Evolutionary conservation across 2,113 vertebrate species (phyloP), one percentile per base, ranked within the genome.

Genomic region (Cebidichthys violaceus): DNA sequence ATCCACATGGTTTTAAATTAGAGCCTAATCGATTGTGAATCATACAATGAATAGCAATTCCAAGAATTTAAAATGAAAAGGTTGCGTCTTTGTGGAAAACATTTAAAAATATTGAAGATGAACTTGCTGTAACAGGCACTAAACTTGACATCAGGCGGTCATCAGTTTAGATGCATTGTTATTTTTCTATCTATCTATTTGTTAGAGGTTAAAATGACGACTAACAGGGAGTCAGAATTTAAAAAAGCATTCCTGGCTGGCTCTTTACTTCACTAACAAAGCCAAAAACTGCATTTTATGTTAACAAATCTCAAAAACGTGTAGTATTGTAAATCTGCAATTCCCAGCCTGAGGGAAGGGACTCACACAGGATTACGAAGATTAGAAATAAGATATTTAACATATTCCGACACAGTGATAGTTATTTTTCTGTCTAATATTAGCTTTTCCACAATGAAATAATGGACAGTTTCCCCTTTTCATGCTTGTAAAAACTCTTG

Each of bases 1-100:
- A 90, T 79, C 61, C 65, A 68, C 70, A 76, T 76, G 52, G 50
- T 83, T 79, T 81, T 31, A 61, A 82, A 76, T 50, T 29, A 60
- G 27, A 76, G 54, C 18, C 61, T 64, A 77, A 77, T 81, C 47
- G 14, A 55, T 43, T 27, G 39, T n/a, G 57, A 87, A 61, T 83
- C 72, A 82, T 64, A 31, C 45, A 67, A 60, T 20, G 10, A 70
- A 24, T n/a, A 37, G 55, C 55, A 62, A 61, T 72, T 77, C 37
- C 45, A 70, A 55, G 31, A 14, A 76, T 75, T 54, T 39, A 2
- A 77, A 79, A 72, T 78, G 76, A 85, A 81, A 55, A 76, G 61
- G 41, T 57, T 75, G 29, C 18, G 29, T 79, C 57, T 43, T 27
- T 29, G 22, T 73, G 57, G 18, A 77, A 18, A 72, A 29, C 37